Evolutionary conservation across 2,888 invertebrate species (phyloP).

Genomic region (Drosophila sordidula): DNA sequence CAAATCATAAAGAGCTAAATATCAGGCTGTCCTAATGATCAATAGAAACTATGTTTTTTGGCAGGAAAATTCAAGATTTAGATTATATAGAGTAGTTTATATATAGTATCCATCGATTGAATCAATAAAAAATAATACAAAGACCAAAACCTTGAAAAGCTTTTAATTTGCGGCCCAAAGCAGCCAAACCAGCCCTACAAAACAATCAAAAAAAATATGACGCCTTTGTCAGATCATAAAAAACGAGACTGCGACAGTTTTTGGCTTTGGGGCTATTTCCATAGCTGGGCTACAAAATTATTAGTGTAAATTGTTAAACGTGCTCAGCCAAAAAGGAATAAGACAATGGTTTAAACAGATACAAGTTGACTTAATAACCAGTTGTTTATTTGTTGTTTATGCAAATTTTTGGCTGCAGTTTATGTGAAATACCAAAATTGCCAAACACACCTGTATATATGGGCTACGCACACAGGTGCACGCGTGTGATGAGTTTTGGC

Average conservation of each 20-base stretch:
- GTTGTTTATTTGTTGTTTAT: slow-evolving; percentile 32
- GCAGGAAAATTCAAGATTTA: no score
- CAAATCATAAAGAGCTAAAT: neutral
- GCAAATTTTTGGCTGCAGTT: slow-evolving; percentile 29
- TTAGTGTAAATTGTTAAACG: slow-evolving; percentile 10
- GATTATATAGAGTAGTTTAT: no score
- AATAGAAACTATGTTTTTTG: no score
- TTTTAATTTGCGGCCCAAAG: slow-evolving; percentile 16
- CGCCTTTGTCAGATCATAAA: slow-evolving; percentile 11
- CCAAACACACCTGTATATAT: neutral
- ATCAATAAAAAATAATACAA: slow-evolving; percentile 14
- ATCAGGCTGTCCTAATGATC: neutral
- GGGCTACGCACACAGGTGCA: slow-evolving; percentile 1
- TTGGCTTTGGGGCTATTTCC: neutral
- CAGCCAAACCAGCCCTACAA: slow-evolving; percentile 7
- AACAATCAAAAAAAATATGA: slow-evolving; percentile 9
- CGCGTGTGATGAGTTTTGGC: slow-evolving; percentile 11
- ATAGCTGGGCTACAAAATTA: slow-evolving; percentile 1
- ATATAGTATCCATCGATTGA: no score
- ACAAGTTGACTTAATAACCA: slow-evolving; percentile 20
- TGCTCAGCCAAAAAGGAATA: neutral
- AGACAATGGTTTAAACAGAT: slow-evolving; percentile 15
- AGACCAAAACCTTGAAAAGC: slow-evolving; percentile 23
- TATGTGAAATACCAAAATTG: slow-evolving; percentile 19
- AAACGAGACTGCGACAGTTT: slow-evolving; percentile 14